Evolutionary conservation across 2,797 vertebrate genomes (phyloP), one percentile per base, ranked within the genome.

Genomic region (Sebastes trivittatus): DNA sequence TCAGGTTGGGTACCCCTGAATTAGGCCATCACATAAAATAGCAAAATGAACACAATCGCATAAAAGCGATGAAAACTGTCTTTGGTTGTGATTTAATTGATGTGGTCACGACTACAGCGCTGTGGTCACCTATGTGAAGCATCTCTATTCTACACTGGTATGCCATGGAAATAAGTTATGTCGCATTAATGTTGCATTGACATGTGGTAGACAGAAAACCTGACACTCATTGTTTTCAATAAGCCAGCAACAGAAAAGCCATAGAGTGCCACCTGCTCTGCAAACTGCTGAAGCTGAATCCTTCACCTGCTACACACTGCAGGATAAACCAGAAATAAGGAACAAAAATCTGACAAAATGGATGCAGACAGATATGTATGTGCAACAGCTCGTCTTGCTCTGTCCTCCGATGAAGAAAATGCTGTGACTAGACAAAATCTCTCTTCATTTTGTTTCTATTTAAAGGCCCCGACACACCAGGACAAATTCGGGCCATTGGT

Each of bases 221-320:
- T 86, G 77, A 86, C 75, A 88, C 69, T 86, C 63, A 75, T 87
- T 81, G 86, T 72, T 91, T 89, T 84, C 68, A 85, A 73, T 30
- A 77, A 65, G 20, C 65, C 55, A 78, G 72, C 63, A 78, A 79
- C 78, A 86, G 84, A 62, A 82, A 90, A 92, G 89, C 83, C 63
- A 88, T 84, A 85, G 83, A 84, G 54, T 54, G 87, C 69, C 80
- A 87, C 79, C 84, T 80, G 85, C 75, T 91, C 80, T 78, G 76
- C 79, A 88, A 82, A 84, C 77, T 84, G 66, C 67, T 85, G 68
- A 86, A 85, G 84, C 66, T 84, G 78, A 86, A 87, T 89, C 62
- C 67, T 62, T 84, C 66, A 79, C 69, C 49, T 54, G 85, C 74
- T 27, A 70, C 36, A 22, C 70, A 83, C 61, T 30, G 68, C 68